phyloP scores from a whole-genome alignment of 2,888 invertebrate genomes.

The Sphinx pinastri region DNA sequence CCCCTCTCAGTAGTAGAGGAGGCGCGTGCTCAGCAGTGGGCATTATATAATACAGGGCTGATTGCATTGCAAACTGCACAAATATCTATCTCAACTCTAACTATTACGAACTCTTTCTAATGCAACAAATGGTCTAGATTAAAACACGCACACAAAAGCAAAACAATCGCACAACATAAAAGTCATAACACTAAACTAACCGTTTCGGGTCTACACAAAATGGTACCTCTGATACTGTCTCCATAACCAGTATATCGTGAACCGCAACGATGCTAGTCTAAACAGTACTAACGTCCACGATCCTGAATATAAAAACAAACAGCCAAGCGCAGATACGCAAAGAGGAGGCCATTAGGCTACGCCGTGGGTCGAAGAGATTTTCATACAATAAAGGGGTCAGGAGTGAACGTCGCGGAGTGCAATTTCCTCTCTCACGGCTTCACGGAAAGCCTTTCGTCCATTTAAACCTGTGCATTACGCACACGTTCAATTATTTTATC shows the following conservation, averaged over 20 bases:
- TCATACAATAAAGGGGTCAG: slow-evolving; percentile 29
- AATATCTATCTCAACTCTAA: too few relatives aligned
- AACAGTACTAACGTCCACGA: background rate
- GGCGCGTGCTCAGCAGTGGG: too few relatives aligned
- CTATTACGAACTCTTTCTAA: background rate
- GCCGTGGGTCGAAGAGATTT: slow-evolving; percentile 6
- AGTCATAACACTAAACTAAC: background rate
- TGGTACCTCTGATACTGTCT: background rate
- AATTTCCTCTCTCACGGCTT: slow-evolving; percentile 4
- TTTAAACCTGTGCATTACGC: background rate
- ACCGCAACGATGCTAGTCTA: background rate
- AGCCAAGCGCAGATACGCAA: background rate
- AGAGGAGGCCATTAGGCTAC: slow-evolving; percentile 5
- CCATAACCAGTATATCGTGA: background rate
- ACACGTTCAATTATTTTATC: background rate
- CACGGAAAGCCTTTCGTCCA: background rate
- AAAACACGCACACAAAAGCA: background rate
- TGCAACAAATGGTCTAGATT: background rate
- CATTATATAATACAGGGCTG: too few relatives aligned
- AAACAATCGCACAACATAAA: background rate
- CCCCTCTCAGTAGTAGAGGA: too few relatives aligned
- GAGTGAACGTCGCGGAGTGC: slow-evolving; percentile 29
- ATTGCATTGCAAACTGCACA: too few relatives aligned
- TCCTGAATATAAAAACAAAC: slow-evolving; percentile 18
- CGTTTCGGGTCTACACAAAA: background rate